Evolutionary conservation across 2,888 invertebrate species (phyloP).

Genomic region (Didymodactylos carnosus): DNA sequence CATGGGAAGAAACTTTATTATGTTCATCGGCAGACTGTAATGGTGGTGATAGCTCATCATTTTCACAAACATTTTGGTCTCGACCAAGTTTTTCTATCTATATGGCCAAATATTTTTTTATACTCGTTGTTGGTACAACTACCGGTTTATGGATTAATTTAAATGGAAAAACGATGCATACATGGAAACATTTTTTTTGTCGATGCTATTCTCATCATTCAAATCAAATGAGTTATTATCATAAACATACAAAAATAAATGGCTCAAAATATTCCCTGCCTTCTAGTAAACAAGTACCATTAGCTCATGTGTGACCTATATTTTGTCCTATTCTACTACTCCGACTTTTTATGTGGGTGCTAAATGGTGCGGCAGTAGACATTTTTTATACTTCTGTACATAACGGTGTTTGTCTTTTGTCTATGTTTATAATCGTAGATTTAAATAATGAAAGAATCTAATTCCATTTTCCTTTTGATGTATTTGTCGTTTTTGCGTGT

Average conservation of each 20-base stretch:
- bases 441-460: no score
- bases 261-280: background rate
- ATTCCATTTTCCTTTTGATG: no score
- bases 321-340: no score
- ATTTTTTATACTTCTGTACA: no score
- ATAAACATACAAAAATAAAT: background rate
- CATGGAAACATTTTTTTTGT: constrained; percentile 2
- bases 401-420: no score
- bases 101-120: constrained; percentile 10
- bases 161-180: constrained; percentile 1
- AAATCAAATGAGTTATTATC: background rate
- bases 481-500: no score
- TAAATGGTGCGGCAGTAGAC: no score
- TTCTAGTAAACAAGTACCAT: background rate
- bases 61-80: background rate
- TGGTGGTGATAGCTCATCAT: no score
- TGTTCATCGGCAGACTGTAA: background rate
- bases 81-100: constrained; percentile 6
- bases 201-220: background rate
- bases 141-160: constrained; percentile 10
- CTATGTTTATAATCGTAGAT: no score
- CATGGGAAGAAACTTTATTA: constrained; percentile 7
- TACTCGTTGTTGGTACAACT: constrained; percentile 8
- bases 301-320: background rate
- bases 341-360: no score